Conservation (phyloP, 2,888 invertebrate genomes). For the Epiblema foenella region DNA sequence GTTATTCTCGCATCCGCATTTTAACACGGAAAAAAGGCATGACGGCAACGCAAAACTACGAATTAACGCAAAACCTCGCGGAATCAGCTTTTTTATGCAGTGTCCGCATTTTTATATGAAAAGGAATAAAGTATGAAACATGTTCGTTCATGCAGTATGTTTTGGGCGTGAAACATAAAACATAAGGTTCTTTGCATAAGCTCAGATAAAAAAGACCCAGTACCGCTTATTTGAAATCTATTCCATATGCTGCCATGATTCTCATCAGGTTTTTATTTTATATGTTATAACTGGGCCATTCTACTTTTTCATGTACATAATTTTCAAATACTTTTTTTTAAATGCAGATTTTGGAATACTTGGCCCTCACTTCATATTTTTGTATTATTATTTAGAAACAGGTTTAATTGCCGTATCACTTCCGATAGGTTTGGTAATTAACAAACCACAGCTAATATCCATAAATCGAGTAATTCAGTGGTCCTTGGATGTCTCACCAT, state of each 20-base stretch:
- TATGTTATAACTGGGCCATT: constrained; percentile 22
- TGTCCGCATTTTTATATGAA: constrained; percentile 21
- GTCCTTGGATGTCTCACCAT: no score
- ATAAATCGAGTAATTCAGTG: no score
- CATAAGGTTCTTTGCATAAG: constrained; percentile 40
- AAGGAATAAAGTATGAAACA: constrained; percentile 32
- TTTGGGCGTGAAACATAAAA: constrained; percentile 43
- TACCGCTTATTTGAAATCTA: constrained; percentile 45
- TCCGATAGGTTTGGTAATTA: no score
- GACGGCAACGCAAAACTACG: constrained; percentile 22
- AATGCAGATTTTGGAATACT: no score
- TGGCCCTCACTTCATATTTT: no score
- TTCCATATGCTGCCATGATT: constrained; percentile 26
- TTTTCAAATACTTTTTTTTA: no score
- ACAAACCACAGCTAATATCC: no score
- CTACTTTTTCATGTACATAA: no score
- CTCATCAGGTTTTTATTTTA: constrained; percentile 34
- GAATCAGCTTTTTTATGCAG: constrained; percentile 10
- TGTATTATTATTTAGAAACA: no score
- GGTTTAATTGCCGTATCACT: no score
- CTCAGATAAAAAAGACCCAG: constrained; percentile 44
- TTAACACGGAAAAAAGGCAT: constrained; percentile 6
- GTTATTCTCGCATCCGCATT: not conserved
- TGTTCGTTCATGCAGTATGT: constrained; percentile 38
- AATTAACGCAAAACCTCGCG: constrained; percentile 24